Percentiles rank a stretch among this genome's conserved stretches.
Conservation (phyloP, 1,140 invertebrate genomes). For the Melanaphis sacchari region DNA sequence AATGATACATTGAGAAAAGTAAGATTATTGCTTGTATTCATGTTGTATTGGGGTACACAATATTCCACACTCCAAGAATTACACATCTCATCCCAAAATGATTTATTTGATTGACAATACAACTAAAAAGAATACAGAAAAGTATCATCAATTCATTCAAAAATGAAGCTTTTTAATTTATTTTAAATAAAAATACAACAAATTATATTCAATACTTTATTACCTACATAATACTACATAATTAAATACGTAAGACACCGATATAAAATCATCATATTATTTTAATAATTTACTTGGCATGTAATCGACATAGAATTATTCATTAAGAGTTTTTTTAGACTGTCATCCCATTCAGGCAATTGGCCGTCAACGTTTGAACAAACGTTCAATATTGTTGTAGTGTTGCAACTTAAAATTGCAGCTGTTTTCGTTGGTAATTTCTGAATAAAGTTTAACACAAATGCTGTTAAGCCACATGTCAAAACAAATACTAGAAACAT, state of each 20-base stretch:
- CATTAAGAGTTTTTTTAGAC: background rate
- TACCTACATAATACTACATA: background rate
- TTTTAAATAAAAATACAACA: background rate
- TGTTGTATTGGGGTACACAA: background rate
- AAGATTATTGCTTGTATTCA: background rate
- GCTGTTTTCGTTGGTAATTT: background rate
- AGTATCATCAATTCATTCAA: background rate
- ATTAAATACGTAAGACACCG: background rate
- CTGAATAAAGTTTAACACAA: background rate
- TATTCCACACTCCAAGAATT: background rate
- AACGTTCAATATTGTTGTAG: background rate
- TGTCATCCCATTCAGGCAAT: background rate
- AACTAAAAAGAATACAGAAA: background rate
- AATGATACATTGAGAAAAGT: background rate
- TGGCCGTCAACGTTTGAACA: background rate
- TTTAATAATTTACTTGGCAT: conserved; percentile 6
- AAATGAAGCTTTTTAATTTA: background rate
- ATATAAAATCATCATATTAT: background rate
- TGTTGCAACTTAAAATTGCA: background rate
- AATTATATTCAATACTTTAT: background rate
- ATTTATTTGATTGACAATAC: background rate
- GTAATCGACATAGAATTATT: background rate
- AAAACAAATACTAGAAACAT: conserved; percentile 68
- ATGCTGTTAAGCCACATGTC: background rate
- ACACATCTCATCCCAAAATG: background rate